Evolutionary conservation across 2,888 invertebrate genomes (phyloP), one percentile per base, ranked within the genome.

Genomic region (Platerodrilus igneus): DNA sequence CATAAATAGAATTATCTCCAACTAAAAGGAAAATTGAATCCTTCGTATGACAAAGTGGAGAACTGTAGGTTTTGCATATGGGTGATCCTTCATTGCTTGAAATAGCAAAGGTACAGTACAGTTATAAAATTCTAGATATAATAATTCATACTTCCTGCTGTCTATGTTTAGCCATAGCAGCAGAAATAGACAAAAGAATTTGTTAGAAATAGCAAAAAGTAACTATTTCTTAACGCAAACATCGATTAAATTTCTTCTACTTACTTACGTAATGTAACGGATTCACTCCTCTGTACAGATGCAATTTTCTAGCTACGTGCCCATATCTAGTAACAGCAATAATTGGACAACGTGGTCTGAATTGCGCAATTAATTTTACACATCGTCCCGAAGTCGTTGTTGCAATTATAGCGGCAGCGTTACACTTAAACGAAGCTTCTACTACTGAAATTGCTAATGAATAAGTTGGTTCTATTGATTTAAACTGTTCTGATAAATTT

Each of bases 321-420:
- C 77, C 78, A 45, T 76, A 72, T 52, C 85, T 71, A 1, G 86
- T 85, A 6, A 89, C 76, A 3, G 84, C 81, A 33, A 89, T 69
- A 37, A 89, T 79, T 0, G 87, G 86, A 60, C 87, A 86, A 34
- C 76, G 67, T 1, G 87, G 85, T 51, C 77, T 72, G 51, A 77
- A 81, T 46, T 78, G 76, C 2, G 86, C 77, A 31, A 86, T 64
- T 47, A 81, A 63, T 61, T 78, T 79, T 4, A 86, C 86, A 14
- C 86, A 82, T 50, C 81, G 67, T 7, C 79, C 79, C n/a, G 77
- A 76, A 27, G 79, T 81, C 6, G 91, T 89, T 33, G 88, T 72
- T 32, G 87, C 81, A 52, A 93, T 77, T 51, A 93, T 88, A 0
- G 87, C 85, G 2, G 80, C 70, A 2, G 81, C 78, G 56, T 74